Evolutionary conservation across 1,140 invertebrate genomes (phyloP), one percentile per base, ranked within the genome.

Genomic region (Doryteuthis pealeii): DNA sequence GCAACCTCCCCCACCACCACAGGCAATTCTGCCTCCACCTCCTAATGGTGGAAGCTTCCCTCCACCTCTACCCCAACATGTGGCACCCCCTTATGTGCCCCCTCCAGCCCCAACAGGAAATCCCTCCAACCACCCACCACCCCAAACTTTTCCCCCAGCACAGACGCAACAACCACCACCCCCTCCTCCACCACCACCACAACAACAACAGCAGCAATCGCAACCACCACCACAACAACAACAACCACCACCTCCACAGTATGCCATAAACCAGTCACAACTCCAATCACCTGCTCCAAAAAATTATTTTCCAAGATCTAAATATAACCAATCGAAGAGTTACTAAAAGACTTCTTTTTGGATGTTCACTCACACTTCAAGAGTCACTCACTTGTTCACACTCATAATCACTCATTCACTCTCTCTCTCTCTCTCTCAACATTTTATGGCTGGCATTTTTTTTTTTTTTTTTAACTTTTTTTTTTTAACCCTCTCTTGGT

Each of bases 41-140:
- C 54, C 54, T n/a, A 62, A 62, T 22, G 54, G 54, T n/a, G 54
- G 54, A n/a, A 22, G 0, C 18, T 62, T n/a, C 26, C 54, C 54
- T 62, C 54, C 54, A 62, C 54, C 54, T 22, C 18, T 28, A 62
- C 54, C 54, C 18, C 54, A 62, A 62, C 54, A 62, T 62, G 54
- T 62, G 54, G 54, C 54, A 62, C 54, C 54, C 18, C 54, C 54
- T 28, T 62, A 62, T 62, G 54, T 62, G 26, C 54, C 54, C 54
- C 54, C 54, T 62, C 54, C 54, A n/a, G 10, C 54, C 18, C 54
- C 54, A 62, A 62, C 54, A n/a, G 54, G 54, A 62, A 62, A 62
- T 28, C 54, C 54, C 26, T 62, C 54, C 26, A 62, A 62, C 18
- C 54, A 62, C 26, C 54, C 54, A 62, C 54, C 54, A n/a, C 54